These are phyloP conservation scores for Ischnura elegans DNA, from an alignment of 2,888 invertebrate species.

Conservation along the genomic window DNA sequence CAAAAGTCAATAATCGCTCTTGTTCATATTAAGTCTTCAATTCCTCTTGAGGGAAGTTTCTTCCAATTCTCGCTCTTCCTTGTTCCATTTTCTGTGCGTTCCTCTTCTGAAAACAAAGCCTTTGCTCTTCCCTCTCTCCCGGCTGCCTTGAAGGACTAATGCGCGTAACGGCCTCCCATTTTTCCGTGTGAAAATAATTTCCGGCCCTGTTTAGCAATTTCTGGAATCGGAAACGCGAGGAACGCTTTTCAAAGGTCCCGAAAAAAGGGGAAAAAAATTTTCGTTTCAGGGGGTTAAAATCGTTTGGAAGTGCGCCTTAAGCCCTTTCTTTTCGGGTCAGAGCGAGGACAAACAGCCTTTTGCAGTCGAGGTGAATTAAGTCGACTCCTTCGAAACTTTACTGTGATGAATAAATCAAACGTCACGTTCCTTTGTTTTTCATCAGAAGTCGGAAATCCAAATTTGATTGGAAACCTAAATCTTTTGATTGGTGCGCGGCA, in stretches of 20 bases:
- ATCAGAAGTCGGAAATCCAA: not conserved
- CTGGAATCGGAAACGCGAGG: constrained; percentile 6
- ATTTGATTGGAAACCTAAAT: not conserved
- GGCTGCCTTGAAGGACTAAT: not conserved
- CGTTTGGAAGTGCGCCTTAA: not conserved
- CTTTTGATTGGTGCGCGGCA: not conserved
- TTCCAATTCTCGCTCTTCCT: no score
- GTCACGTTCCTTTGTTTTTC: not conserved
- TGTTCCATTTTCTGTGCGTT: not conserved
- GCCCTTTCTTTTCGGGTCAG: not conserved
- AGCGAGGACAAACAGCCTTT: not conserved
- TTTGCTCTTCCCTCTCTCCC: not conserved
- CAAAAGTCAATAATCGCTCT: no score
- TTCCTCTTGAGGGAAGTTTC: no score
- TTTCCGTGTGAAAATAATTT: not conserved
- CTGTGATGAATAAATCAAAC: not conserved
- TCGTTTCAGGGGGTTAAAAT: not conserved
- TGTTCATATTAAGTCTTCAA: no score
- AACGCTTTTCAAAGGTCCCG: not conserved
- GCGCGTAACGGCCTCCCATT: not conserved
- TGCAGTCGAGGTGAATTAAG: not conserved
- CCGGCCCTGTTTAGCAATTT: not conserved
- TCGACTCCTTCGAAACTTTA: not conserved
- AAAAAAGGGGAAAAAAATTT: not conserved
- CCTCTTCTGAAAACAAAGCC: not conserved